phyloP scores from a whole-genome alignment of 2,113 vertebrate species.

The Microtus oregoni region DNA sequence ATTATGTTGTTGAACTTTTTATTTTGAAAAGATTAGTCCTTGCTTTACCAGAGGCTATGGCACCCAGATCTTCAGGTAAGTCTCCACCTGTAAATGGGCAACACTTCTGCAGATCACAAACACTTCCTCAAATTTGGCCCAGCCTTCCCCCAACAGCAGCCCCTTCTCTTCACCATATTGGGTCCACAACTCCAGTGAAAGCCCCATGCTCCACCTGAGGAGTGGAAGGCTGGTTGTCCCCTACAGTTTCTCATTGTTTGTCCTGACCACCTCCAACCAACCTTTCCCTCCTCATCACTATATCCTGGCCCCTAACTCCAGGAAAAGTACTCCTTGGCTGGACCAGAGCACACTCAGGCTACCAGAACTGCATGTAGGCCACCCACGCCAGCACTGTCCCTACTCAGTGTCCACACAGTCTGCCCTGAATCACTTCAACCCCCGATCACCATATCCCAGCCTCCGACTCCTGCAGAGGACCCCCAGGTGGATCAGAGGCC shows the following conservation, averaged over 20 bases:
- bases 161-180: background rate
- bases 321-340: background rate
- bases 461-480: background rate
- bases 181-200: background rate
- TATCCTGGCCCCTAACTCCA: background rate
- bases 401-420: background rate
- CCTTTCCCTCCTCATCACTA: background rate
- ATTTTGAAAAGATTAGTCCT: background rate
- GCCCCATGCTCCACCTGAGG: background rate
- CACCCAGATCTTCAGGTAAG: background rate
- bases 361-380: background rate
- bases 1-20: constrained; percentile 41
- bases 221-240: background rate
- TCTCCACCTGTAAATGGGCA: background rate
- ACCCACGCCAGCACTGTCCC: background rate
- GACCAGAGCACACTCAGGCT: background rate
- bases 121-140: background rate
- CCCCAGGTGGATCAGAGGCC: background rate
- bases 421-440: background rate
- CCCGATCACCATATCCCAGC: background rate
- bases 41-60: background rate
- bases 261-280: background rate
- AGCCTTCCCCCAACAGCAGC: background rate
- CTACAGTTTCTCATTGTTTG: background rate
- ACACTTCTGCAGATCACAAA: background rate